Evolutionary conservation across 2,113 vertebrate genomes (phyloP).

Genomic region (Phasianus colchicus): DNA sequence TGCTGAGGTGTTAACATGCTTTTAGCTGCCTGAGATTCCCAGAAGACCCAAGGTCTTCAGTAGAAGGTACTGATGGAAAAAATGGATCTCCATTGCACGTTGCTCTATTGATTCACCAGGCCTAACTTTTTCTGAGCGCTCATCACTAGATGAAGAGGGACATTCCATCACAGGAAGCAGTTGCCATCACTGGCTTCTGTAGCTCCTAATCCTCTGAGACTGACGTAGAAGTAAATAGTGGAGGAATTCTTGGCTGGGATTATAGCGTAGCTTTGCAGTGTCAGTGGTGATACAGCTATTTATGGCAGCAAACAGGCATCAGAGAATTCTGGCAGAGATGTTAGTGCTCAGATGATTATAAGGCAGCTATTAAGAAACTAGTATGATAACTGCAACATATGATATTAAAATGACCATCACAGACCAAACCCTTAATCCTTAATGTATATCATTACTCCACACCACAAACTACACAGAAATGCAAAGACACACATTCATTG

Average conservation of each 20-base stretch:
- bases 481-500: background rate
- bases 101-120: background rate
- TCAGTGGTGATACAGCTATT: background rate
- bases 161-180: background rate
- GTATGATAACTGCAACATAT: background rate
- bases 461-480: background rate
- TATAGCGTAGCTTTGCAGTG: background rate
- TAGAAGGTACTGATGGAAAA: background rate
- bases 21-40: background rate
- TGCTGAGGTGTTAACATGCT: background rate
- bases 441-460: fast-evolving
- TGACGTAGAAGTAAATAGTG: background rate
- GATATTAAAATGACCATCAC: background rate
- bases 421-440: background rate
- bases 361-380: background rate
- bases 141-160: background rate
- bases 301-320: background rate
- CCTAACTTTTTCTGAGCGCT: background rate
- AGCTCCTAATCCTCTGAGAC: fast-evolving
- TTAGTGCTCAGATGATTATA: background rate
- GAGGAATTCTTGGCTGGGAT: background rate
- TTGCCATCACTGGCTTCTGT: background rate
- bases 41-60: background rate
- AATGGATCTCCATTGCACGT: too few relatives aligned
- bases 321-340: background rate